Percentiles rank a stretch among this genome's conserved stretches.
Conservation (phyloP, 2,797 vertebrate genomes). For the Lindbergichthys nudifrons region DNA sequence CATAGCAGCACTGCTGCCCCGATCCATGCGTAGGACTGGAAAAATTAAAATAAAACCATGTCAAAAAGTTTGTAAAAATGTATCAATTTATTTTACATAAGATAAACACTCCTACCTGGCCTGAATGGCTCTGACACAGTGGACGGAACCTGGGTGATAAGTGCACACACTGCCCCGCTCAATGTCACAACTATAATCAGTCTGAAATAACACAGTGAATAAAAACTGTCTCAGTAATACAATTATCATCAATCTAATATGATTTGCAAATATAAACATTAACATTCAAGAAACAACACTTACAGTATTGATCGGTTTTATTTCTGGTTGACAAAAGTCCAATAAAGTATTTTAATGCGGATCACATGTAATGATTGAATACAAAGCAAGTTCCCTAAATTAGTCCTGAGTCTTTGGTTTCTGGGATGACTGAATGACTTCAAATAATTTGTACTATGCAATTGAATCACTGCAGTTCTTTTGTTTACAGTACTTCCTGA, state of each 20-base stretch:
- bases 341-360: neutral
- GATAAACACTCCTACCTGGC: constrained; percentile 86
- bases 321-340: neutral
- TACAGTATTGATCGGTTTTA: neutral
- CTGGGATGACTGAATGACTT: neutral
- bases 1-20: constrained; percentile 95
- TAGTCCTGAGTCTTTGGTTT: neutral
- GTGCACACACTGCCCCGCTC: constrained; percentile 89
- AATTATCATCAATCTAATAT: neutral
- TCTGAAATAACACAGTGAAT: constrained; percentile 75
- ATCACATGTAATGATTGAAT: neutral
- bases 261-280: neutral
- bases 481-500: neutral
- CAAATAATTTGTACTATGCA: neutral
- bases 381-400: neutral
- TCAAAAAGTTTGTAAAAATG: constrained; percentile 56
- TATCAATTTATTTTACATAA: neutral
- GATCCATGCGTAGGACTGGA: constrained; percentile 84
- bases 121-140: constrained; percentile 91
- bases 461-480: neutral
- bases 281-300: neutral
- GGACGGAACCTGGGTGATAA: constrained; percentile 90
- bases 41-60: neutral
- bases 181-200: constrained; percentile 90
- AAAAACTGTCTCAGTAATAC: neutral